Base-by-base conservation (phyloP, 2,797 vertebrate species). In the Acridotheres tristis region DNA sequence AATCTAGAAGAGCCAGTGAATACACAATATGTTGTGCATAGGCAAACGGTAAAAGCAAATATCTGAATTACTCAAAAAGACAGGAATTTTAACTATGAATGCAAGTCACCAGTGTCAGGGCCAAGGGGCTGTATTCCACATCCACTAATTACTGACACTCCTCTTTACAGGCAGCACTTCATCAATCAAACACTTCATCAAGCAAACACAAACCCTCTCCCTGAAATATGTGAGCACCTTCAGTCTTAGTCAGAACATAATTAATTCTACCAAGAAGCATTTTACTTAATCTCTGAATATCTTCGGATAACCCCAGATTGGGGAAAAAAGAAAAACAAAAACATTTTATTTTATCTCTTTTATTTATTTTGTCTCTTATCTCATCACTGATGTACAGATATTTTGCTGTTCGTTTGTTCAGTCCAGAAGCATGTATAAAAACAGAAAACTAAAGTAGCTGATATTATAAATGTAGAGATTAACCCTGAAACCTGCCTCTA, bases 401-500 rank as follows among this genome's bases (percentile, higher is more conserved):
- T 14, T 61, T n/a, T 81, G n/a, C n/a, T 50, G 4, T 16, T 74
- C 32, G 34, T 69, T 73, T 74, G 36, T n/a, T 68, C 51, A 66
- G 9, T 34, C 8, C 53, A 32, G 59, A 86, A 48, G 4, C 10
- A 48, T 0, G 2, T 10, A 42, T 9, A 32, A 43, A 21, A 75
- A 71, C 69, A 53, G 10, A 32, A 67, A 74, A 51, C 14, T 73
- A 85, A 75, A 79, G 30, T 32, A 84, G 4, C 4, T 19, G 29
- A 66, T 69, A 42, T 30, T 69, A 30, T 61, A 85, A 63, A 73
- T 36, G 16, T 17, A 74, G 75, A 89, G 92, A 85, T 96, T 93
- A 96, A 94, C 57, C 57, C 57, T 85, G 81, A 93, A 95, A 79
- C 65, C 50, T 47, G 50, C 3, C 53, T 85, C 92, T 92, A 94